These are phyloP conservation scores for Agonum fuliginosum DNA, from an alignment of 2,888 invertebrate species.

Conservation along the genomic window DNA sequence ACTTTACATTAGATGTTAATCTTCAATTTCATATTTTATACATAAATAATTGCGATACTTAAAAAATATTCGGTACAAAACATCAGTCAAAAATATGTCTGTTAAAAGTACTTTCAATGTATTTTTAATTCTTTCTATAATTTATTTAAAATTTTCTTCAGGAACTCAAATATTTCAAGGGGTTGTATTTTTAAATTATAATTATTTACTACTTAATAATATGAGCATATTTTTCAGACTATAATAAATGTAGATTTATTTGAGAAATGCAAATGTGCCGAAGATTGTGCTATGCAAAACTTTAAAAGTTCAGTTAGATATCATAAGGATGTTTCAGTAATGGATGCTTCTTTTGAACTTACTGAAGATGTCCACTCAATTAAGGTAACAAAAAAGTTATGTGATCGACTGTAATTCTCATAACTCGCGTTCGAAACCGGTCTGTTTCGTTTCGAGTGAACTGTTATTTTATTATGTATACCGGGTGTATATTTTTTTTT, in stretches of 20 bases:
- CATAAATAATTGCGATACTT: too few relatives aligned
- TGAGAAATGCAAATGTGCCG: background rate
- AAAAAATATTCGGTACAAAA: too few relatives aligned
- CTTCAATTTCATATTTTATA: too few relatives aligned
- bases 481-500: too few relatives aligned
- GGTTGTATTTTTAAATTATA: background rate
- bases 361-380: background rate
- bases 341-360: slow-evolving; percentile 14
- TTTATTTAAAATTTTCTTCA: background rate
- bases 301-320: background rate
- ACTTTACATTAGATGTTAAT: too few relatives aligned
- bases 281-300: background rate
- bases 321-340: background rate
- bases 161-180: background rate
- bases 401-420: too few relatives aligned
- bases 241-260: background rate
- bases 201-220: background rate
- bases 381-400: too few relatives aligned
- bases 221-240: slow-evolving; percentile 8
- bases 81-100: background rate
- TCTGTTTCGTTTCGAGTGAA: too few relatives aligned
- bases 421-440: too few relatives aligned
- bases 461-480: too few relatives aligned
- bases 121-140: background rate
- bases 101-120: background rate